Percentiles rank a stretch among this genome's conserved stretches.
These are phyloP conservation scores for Alauda arvensis DNA, from an alignment of 2,797 vertebrate genomes.

Conservation along the genomic window DNA sequence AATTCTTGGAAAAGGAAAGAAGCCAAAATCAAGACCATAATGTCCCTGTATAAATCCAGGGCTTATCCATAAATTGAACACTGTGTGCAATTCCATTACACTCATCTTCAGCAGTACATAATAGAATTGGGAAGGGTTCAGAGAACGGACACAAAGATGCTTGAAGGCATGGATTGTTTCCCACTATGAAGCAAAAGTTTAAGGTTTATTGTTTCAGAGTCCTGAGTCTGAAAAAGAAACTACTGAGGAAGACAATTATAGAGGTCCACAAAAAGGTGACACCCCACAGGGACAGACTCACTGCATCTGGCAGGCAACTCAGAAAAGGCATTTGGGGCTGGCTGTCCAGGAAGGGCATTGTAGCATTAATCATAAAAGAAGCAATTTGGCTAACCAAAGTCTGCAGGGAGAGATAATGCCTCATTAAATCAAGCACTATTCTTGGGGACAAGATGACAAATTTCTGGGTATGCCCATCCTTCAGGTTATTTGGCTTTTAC, in stretches of 20 bases:
- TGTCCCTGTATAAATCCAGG: neutral
- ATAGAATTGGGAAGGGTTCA: neutral
- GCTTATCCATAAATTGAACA: neutral
- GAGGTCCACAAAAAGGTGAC: neutral
- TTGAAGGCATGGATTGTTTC: neutral
- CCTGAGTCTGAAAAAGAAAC: neutral
- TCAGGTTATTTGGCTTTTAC: neutral
- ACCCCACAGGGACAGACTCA: neutral
- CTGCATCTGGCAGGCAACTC: neutral
- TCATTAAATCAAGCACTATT: neutral
- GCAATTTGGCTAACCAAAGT: neutral
- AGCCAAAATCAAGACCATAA: neutral
- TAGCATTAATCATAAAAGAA: neutral
- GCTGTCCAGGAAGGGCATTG: neutral
- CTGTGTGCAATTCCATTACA: neutral
- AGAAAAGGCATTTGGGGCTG: neutral
- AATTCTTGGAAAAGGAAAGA: slow-evolving; percentile 8
- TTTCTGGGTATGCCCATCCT: neutral
- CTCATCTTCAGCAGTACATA: neutral
- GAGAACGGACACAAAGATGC: neutral
- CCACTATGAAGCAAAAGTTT: neutral
- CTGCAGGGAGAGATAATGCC: neutral
- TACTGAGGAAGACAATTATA: neutral
- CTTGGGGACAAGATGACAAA: neutral
- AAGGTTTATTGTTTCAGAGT: neutral